Evolutionary conservation across 1,140 invertebrate species (phyloP), one percentile per base, ranked within the genome.

Genomic region (Spodoptera frugiperda): DNA sequence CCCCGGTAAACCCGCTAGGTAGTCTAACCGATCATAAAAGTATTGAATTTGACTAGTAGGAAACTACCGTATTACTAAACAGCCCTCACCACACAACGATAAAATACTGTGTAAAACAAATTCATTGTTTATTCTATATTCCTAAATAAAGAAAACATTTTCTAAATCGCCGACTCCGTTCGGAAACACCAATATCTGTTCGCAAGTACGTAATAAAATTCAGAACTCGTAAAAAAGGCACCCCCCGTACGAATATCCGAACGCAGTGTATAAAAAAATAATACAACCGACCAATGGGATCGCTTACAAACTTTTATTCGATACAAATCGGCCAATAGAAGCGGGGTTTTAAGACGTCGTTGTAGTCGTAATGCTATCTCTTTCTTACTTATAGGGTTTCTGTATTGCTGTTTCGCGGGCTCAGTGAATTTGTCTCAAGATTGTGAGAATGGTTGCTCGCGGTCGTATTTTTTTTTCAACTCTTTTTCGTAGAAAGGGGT

Each of bases 321-420:
- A 89, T 89, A 89, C 87, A 86, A 87, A 87, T 84, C 83, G 84
- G 61, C 89, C 89, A 90, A 90, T 90, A 84, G 84, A 86, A 83
- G 55, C 74, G 55, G 6, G 74, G 53, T 82, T 87, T 81, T 82
- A 88, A 90, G 87, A 90, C 84, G 87, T 68, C 81, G 80, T 80
- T 82, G 77, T 72, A 77, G 49, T 61, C 54, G 46, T 82, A 80
- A 67, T 51, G 49, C 77, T 63, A 75, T 87, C 87, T 84, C 87
- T 80, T 79, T 90, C 85, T 79, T 81, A 82, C 85, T 72, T 68
- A 5, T 19, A 15, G 3, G 17, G n/a, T 44, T 63, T 39, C 4
- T 75, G 19, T 75, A 75, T 49, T 75, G 55, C 72, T 75, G 46
- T 75, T 53, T 75, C 72, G 55, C 71, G 79, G 68, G 74, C 53